Percentiles rank a stretch among this genome's conserved stretches.
phyloP scores from a whole-genome alignment of 2,113 vertebrate species.

The Sylvilagus bachmani region DNA sequence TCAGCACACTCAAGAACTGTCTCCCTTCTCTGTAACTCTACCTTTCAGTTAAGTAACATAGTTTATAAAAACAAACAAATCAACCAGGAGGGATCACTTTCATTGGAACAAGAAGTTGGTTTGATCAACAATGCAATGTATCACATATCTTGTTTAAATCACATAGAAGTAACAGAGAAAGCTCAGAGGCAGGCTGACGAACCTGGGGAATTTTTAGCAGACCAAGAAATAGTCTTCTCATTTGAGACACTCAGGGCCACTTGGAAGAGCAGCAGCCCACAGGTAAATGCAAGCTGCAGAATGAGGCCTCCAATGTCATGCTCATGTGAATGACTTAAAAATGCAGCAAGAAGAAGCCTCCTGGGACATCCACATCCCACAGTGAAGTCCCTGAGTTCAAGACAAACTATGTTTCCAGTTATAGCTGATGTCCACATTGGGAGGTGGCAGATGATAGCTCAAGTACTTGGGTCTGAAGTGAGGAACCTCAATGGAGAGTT shows the following conservation, averaged over 20 bases:
- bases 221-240: neutral
- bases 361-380: too few species aligned
- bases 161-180: neutral
- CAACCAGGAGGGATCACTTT: neutral
- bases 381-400: too few species aligned
- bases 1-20: too few species aligned
- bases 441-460: too few species aligned
- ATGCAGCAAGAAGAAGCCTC: neutral
- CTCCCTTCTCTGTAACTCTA: too few species aligned
- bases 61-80: neutral
- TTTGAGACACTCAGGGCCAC: neutral
- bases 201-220: neutral
- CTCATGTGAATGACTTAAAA: neutral
- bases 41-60: too few species aligned
- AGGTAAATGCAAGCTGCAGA: neutral
- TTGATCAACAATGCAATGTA: neutral
- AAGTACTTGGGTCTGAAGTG: too few species aligned
- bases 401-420: too few species aligned
- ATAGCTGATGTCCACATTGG: too few species aligned
- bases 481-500: too few species aligned
- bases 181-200: neutral
- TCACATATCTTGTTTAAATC: neutral
- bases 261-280: too few species aligned
- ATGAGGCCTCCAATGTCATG: fast-evolving
- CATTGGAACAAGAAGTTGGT: neutral